These are phyloP conservation scores for Oxygymnocypris stewartii DNA, from an alignment of 2,113 vertebrate genomes.

Conservation along the genomic window DNA sequence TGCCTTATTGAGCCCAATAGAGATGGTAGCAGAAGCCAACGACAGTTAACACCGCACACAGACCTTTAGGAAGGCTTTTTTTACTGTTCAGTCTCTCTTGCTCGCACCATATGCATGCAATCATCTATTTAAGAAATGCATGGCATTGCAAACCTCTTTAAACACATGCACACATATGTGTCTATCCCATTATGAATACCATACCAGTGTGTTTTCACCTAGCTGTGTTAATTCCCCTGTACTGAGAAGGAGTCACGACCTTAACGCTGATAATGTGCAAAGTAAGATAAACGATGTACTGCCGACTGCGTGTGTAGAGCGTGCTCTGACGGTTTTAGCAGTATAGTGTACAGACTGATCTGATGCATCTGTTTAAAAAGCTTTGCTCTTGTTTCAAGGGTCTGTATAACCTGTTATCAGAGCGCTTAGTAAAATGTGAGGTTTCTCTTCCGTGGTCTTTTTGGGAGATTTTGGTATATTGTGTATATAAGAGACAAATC, in stretches of 20 bases:
- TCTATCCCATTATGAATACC: background rate
- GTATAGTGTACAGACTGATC: background rate
- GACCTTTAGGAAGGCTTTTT: background rate
- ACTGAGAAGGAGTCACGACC: background rate
- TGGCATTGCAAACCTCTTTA: background rate
- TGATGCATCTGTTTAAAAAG: background rate
- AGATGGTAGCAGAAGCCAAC: background rate
- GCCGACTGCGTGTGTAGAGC: background rate
- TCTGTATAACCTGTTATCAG: background rate
- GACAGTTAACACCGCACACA: background rate
- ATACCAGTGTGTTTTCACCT: background rate
- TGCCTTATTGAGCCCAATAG: constrained; percentile 29
- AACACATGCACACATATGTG: background rate
- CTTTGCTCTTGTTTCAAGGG: background rate
- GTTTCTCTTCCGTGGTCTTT: constrained; percentile 19
- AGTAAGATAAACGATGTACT: background rate
- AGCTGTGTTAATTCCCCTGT: background rate
- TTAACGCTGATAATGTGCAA: constrained; percentile 18
- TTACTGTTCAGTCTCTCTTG: background rate
- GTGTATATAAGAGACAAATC: background rate
- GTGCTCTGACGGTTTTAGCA: background rate
- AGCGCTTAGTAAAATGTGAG: constrained; percentile 9
- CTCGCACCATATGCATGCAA: background rate
- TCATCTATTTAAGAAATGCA: background rate
- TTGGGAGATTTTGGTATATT: background rate